Percentiles rank a stretch among this genome's conserved stretches.
Evolutionary conservation across 2,888 invertebrate species (phyloP).

Genomic region (Sinohyriopsis cumingii): DNA sequence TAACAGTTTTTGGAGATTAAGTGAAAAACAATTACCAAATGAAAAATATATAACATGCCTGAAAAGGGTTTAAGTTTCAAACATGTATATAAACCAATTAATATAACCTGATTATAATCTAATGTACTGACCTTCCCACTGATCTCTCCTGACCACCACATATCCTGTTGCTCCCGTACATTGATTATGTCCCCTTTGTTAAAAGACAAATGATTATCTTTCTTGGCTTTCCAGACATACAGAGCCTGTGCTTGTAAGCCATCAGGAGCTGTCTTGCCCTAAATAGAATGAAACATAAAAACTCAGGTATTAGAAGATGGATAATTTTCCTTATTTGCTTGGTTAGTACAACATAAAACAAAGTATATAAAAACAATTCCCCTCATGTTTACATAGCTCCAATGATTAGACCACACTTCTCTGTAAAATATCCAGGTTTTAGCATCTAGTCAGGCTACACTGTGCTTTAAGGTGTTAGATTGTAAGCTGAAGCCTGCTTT

Average conservation of each 20-base stretch:
- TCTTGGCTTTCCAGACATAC: slow-evolving; percentile 78
- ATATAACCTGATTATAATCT: too few species aligned
- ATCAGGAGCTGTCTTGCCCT: slow-evolving; percentile 70
- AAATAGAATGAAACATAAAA: slow-evolving; percentile 7
- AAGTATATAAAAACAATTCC: slow-evolving; percentile 4
- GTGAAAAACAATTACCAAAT: too few species aligned
- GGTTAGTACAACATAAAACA: background rate
- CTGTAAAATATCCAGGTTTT: too few species aligned
- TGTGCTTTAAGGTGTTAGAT: too few species aligned
- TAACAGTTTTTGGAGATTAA: too few species aligned
- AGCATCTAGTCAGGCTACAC: too few species aligned
- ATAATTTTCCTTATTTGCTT: too few species aligned
- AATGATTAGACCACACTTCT: too few species aligned
- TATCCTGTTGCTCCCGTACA: slow-evolving; percentile 78
- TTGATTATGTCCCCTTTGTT: slow-evolving; percentile 77
- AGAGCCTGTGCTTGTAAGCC: slow-evolving; percentile 74
- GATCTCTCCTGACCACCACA: slow-evolving; percentile 79
- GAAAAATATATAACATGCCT: too few species aligned
- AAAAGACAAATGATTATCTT: slow-evolving; percentile 78
- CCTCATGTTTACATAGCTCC: background rate
- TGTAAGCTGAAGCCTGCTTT: too few species aligned
- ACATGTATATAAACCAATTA: background rate
- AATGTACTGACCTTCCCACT: slow-evolving; percentile 69
- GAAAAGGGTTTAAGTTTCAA: background rate
- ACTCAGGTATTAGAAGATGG: background rate